Evolutionary conservation across 2,888 invertebrate species (phyloP).

Genomic region (Spialia ferax): DNA sequence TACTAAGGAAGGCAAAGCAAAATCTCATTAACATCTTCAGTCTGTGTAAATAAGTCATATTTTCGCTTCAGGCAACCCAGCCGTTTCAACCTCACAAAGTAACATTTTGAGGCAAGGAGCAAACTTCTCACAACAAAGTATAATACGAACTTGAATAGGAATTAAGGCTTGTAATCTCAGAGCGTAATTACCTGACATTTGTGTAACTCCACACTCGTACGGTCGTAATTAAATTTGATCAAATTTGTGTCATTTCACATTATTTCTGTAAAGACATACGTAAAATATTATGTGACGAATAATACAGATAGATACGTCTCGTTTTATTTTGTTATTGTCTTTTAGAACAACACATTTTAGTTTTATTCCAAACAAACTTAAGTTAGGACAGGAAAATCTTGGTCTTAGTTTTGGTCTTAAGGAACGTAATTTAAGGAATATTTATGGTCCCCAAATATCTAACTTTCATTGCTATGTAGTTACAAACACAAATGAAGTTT

Average conservation of each 20-base stretch:
- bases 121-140: conserved; percentile 29
- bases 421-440: too few relatives aligned
- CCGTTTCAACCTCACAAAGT: conserved; percentile 16
- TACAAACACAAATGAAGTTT: too few relatives aligned
- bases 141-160: conserved; percentile 20
- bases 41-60: conserved; percentile 9
- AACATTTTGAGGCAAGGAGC: conserved; percentile 23
- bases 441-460: too few relatives aligned
- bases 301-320: background rate
- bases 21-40: conserved; percentile 6
- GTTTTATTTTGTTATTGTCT: background rate
- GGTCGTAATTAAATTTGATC: conserved; percentile 26
- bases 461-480: too few relatives aligned
- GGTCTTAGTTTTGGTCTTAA: too few relatives aligned
- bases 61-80: conserved; percentile 3
- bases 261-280: background rate
- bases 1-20: conserved; percentile 3
- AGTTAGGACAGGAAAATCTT: too few relatives aligned
- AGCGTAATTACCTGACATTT: conserved; percentile 36
- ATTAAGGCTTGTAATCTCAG: conserved; percentile 36
- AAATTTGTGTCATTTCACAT: conserved; percentile 28
- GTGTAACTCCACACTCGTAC: conserved; percentile 23
- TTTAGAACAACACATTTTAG: too few relatives aligned
- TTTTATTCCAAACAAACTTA: too few relatives aligned
- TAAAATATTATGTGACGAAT: background rate